Evolutionary conservation across 2,113 vertebrate species (phyloP).

Genomic region (Litocranius walleri): DNA sequence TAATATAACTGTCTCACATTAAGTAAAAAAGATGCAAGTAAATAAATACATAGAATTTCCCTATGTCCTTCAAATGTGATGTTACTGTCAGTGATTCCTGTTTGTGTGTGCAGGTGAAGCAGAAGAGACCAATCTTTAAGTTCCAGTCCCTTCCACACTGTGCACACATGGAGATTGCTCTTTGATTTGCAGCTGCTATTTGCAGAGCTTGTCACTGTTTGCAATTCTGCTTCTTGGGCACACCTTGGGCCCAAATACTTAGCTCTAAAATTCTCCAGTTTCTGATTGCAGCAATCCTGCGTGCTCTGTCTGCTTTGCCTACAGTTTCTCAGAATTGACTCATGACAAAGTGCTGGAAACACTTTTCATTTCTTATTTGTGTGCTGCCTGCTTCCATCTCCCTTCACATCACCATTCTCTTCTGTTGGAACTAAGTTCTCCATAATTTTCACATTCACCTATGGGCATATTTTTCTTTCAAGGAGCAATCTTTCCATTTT

Average conservation of each 20-base stretch:
- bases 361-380: not conserved
- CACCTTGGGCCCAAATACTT: not conserved
- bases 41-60: not conserved
- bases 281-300: not conserved
- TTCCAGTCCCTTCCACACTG: not conserved
- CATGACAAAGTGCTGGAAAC: not conserved
- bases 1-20: not conserved
- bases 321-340: not conserved
- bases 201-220: slow-evolving; percentile 20
- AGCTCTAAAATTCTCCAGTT: not conserved
- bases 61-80: not conserved
- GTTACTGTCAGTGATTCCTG: not conserved
- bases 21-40: not conserved
- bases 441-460: not conserved
- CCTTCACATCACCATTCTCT: not conserved
- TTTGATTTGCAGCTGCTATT: slow-evolving; percentile 57
- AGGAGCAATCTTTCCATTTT: not conserved
- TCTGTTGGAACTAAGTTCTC: not conserved
- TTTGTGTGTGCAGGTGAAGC: not conserved
- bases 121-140: not conserved
- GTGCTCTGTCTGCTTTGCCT: not conserved
- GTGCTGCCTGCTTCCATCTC: not conserved
- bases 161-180: not conserved
- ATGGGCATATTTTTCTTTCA: not conserved
- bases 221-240: not conserved